Evolutionary conservation across 2,113 vertebrate species (phyloP), one percentile per base, ranked within the genome.

Genomic region (Myotis yumanensis): DNA sequence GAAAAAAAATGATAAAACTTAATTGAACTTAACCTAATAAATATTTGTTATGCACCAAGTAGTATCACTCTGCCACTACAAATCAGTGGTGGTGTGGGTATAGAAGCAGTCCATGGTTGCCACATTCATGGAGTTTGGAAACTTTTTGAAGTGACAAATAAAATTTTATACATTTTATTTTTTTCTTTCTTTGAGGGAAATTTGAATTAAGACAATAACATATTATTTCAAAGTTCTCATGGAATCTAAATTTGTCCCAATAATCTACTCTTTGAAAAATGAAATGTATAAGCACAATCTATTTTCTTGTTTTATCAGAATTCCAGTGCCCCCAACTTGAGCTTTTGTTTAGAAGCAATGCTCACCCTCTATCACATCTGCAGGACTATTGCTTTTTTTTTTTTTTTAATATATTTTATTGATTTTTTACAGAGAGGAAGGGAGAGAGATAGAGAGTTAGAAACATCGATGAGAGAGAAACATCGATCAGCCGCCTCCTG

Each of bases 161-260:
- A 76, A 32, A 76, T n/a, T 77, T n/a, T 77, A 52, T 22, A 77
- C 48, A n/a, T 52, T 52, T 2, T 48, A 20, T 7, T 51, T 7
- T 51, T 76, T 76, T 69, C 71, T 91, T 59, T 46, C 3, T 95
- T 84, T 37, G n/a, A 77, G 11, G 22, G 18, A 69, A 85, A 90
- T 77, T 48, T 75, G 54, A 73, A 57, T 75, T 79, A 93, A 76
- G 57, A 93, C 35, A 32, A 92, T n/a, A 69, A 66, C 10, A n/a
- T 28, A 14, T 15, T 15, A 64, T 43, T 76, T 81, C 72, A 68
- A 40, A 66, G 22, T 69, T 72, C 81, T 91, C 82, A 89, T n/a
- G 18, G 85, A 84, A 76, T n/a, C 62, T 76, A 81, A 64, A 73
- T 85, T 81, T 93, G 10, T 80, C 46, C 51, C 79, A 82, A 81